Percentiles rank a stretch among this genome's conserved stretches.
These are phyloP conservation scores for Alauda arvensis DNA, from an alignment of 2,797 vertebrate species.

Conservation along the genomic window DNA sequence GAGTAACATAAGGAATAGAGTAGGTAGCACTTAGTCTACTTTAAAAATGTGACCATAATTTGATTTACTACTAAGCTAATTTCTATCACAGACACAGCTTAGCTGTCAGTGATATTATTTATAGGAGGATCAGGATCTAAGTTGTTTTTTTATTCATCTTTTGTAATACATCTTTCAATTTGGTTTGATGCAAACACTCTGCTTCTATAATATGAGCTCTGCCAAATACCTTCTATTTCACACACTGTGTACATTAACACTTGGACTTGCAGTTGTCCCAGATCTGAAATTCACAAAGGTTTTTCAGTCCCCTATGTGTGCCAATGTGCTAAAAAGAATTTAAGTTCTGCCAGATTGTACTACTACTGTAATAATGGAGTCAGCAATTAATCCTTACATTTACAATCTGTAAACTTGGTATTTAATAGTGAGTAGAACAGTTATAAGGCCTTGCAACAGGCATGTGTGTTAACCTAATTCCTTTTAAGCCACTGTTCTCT, in stretches of 20 bases:
- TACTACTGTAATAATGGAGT: constrained; percentile 15
- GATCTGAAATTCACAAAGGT: constrained; percentile 22
- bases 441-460: constrained; percentile 23
- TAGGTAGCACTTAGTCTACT: neutral
- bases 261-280: constrained; percentile 29
- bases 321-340: constrained; percentile 39
- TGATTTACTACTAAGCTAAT: neutral
- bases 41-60: neutral
- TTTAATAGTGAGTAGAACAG: constrained; percentile 16
- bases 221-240: constrained; percentile 2
- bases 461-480: constrained; percentile 13
- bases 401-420: constrained; percentile 28
- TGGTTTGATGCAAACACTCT: neutral
- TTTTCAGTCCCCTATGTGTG: constrained; percentile 21
- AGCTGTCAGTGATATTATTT: neutral
- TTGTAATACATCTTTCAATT: neutral
- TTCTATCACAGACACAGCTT: neutral
- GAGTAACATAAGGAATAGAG: neutral
- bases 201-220: neutral
- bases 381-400: constrained; percentile 43
- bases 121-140: neutral
- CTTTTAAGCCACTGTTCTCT: constrained; percentile 10
- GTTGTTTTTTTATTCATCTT: neutral
- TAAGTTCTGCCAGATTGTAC: constrained; percentile 20
- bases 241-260: constrained; percentile 43